Base-by-base conservation (phyloP, 2,888 invertebrate genomes). In the Priapulus caudatus region DNA sequence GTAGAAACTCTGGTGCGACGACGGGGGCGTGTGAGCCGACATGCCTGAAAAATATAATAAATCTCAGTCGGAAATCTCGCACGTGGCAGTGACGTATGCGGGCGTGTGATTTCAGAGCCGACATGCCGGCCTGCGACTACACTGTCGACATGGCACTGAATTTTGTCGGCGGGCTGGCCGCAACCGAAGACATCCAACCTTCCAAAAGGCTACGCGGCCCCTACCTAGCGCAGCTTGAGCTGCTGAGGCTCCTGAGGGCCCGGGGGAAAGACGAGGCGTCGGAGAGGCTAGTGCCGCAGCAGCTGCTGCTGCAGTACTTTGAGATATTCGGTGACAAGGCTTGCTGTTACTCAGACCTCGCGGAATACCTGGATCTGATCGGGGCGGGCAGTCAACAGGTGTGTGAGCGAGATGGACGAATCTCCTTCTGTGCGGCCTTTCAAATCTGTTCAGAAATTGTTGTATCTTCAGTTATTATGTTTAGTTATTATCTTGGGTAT, bases 261-360 rank as follows among this genome's bases (percentile, higher is more conserved):
- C 50, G 52, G 22, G 53, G 59, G 15, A 46, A 56, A n/a, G n/a
- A n/a, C n/a, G 10, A n/a, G n/a, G n/a, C n/a, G n/a, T n/a, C n/a
- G n/a, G n/a, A n/a, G n/a, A n/a, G n/a, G n/a, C n/a, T n/a, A n/a
- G 60, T 63, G 23, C 61, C 66, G 21, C 54, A 64, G 23, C 63
- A 66, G 47, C 54, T 70, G 49, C 79, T 90, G 66, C 75, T 83
- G 55, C 81, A 84, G 61, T 93, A 90, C 73, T 84, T 86, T 59
- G 67, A 75, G 45, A 77, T 79, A 59, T 93, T 92, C 72, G 90
- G 90, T 2, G 81, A 84, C 62, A 89, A 89, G 65, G 81, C 84
- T 0, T 89, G 89, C 70, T 86, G 86, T 55, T 85, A 87, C 54
- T 79, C 81, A 4, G 93, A 95, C 68, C 74, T 93, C 48, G 79